Evolutionary conservation across 2,797 vertebrate species (phyloP), one percentile per base, ranked within the genome.

Genomic region (Tinamus major): DNA sequence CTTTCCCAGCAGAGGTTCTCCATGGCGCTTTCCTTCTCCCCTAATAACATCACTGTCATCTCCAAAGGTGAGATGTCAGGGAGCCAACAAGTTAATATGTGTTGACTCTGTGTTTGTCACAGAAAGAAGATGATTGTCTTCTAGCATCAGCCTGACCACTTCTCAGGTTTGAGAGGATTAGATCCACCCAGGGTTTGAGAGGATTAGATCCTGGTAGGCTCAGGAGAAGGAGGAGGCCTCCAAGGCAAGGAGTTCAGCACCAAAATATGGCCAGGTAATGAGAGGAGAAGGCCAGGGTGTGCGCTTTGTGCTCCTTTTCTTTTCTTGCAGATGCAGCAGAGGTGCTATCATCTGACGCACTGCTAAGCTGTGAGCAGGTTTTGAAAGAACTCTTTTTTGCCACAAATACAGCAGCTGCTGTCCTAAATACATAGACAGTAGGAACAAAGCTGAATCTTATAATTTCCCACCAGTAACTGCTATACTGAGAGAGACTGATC

Each of bases 401-500:
- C 42, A n/a, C 20, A 58, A 58, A 9, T 68, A 81, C 89, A 11
- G n/a, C 39, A 94, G 11, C 63, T 79, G 49, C n/a, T 69, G 7
- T 72, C 27, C 33, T 74, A 63, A 74, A 44, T 68, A 70, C 1
- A 2, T 6, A 75, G 70, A 16, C 6, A 61, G 26, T 12, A 68
- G 46, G 31, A 89, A 29, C 26, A 77, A 79, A 93, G 12, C 24
- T 79, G 64, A 42, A 79, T 79, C 35, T 79, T 79, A 7, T 20
- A 3, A 29, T 85, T 85, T 26, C 29, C n/a, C 69, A 37, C 13
- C 70, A 72, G 62, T 31, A 65, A 12, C 71, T 11, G 24, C 71
- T 83, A 13, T 13, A 5, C 49, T 76, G n/a, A 26, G 27, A 55
- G 59, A 48, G 29, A 37, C 85, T 93, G 53, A 94, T 82, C 72